Conservation (phyloP, 2,888 invertebrate genomes). For the Sclerodermus sp. region DNA sequence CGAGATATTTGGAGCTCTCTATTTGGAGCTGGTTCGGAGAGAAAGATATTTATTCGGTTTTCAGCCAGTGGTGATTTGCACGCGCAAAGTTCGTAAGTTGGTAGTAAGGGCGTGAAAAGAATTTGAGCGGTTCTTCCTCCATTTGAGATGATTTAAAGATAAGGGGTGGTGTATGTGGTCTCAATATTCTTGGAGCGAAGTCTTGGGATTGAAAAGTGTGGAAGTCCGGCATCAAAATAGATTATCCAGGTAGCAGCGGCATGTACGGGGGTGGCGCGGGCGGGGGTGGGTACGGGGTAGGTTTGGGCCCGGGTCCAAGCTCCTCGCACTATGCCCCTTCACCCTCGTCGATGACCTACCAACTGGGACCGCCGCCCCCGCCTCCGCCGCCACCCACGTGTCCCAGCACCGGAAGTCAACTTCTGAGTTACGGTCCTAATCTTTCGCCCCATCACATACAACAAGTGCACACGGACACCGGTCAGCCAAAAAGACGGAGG, state of each 20-base stretch:
- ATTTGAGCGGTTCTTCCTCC: too few relatives aligned
- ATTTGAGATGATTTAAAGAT: not conserved
- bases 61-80: too few relatives aligned
- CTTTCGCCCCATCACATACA: constrained; percentile 50
- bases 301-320: constrained; percentile 46
- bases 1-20: too few relatives aligned
- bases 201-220: too few relatives aligned
- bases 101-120: too few relatives aligned
- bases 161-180: not conserved
- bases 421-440: constrained; percentile 47
- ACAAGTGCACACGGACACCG: constrained; percentile 39
- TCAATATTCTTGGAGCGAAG: too few relatives aligned
- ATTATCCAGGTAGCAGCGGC: constrained; percentile 48
- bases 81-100: too few relatives aligned
- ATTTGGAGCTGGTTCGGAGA: too few relatives aligned
- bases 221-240: constrained; percentile 42
- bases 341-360: constrained; percentile 43
- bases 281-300: constrained; percentile 48
- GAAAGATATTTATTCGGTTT: too few relatives aligned
- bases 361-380: constrained; percentile 45
- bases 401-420: constrained; percentile 41
- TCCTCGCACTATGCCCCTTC: constrained; percentile 49
- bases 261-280: constrained; percentile 53
- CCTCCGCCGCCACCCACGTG: constrained; percentile 32
- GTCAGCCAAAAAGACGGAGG: constrained; percentile 46